Evolutionary conservation across 2,888 invertebrate species (phyloP), one percentile per base, ranked within the genome.

Genomic region (Neoitamus cyanurus): DNA sequence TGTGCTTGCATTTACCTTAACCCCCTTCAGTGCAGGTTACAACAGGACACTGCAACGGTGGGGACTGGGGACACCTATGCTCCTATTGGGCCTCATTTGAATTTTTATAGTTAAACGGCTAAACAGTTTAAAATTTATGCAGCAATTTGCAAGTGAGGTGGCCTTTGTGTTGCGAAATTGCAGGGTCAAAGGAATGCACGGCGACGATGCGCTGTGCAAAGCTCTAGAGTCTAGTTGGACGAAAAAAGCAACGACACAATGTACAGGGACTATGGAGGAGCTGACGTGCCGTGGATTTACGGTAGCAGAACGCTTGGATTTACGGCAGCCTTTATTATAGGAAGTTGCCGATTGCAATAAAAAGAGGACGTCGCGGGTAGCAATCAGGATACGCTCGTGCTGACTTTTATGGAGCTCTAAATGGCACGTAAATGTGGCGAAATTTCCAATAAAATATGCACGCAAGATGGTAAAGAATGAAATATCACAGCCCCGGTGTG

Each of bases 71-170:
- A n/a, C 75, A 42, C 46, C 77, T 77, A 4, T 28, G 25, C 30
- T 46, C 13, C 28, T 30, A 77, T 46, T 42, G n/a, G n/a, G 28
- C 11, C 37, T 77, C 13, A 77, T 46, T 77, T 46, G 30, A 77
- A 77, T 46, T 77, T 77, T 77, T 77, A 77, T 48, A 20, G 46
- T 77, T 28, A 25, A 46, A 15, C 4, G 42, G 42, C n/a, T 42
- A 42, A 58, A 58, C 30, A 30, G 25, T 46, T 77, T 42, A 13
- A 46, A 46, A 46, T 77, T 46, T 77, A 77, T 46, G 46, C 25
- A 7, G 11, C 77, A 77, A 77, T 77, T 46, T 77, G 25, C 46
- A 77, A 20, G 58, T n/a, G 42, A 5, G 20, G 1, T 15, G 7
- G 5, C 36, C 37, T 46, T 42, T 46, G 46, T 77, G 77, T 46